Percentiles rank a stretch among this genome's conserved stretches.
These are phyloP conservation scores for Neuroscelio doddi DNA, from an alignment of 2,888 invertebrate species.

Conservation along the genomic window DNA sequence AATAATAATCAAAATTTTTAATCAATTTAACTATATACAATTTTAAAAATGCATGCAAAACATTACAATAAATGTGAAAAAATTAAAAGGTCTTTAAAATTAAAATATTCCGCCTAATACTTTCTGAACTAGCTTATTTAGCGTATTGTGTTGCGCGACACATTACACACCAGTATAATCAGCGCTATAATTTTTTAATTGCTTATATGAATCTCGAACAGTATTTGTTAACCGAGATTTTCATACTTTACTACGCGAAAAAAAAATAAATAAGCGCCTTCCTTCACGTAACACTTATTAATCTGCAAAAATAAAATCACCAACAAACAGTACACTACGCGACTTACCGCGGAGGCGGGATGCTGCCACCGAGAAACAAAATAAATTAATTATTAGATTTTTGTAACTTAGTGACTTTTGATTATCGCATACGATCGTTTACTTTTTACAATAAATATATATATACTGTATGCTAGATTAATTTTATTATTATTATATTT, in stretches of 20 bases:
- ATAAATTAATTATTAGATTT: conserved; percentile 70
- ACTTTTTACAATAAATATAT: too few relatives aligned
- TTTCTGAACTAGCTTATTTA: background rate
- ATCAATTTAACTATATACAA: too few relatives aligned
- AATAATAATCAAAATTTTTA: too few relatives aligned
- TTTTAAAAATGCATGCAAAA: too few relatives aligned
- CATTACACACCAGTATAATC: conserved; percentile 14
- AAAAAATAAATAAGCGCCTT: conserved; percentile 37
- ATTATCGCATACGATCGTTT: background rate
- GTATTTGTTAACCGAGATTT: conserved; percentile 22
- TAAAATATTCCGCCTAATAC: background rate
- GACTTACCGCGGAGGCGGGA: conserved; percentile 83
- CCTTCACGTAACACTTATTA: conserved; percentile 38
- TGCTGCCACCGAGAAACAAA: conserved; percentile 75
- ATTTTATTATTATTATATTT: too few relatives aligned
- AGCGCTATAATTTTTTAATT: conserved; percentile 16
- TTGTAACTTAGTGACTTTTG: conserved; percentile 9
- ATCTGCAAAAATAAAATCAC: conserved; percentile 49
- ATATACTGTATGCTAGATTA: too few relatives aligned
- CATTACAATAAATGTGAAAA: too few relatives aligned
- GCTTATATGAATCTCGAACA: conserved; percentile 1
- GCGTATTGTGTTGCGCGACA: conserved; percentile 28
- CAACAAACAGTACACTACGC: conserved; percentile 65
- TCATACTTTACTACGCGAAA: conserved; percentile 1
- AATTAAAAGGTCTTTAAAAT: too few relatives aligned